phyloP scores from a whole-genome alignment of 2,797 vertebrate genomes.

The Trachurus trachurus region DNA sequence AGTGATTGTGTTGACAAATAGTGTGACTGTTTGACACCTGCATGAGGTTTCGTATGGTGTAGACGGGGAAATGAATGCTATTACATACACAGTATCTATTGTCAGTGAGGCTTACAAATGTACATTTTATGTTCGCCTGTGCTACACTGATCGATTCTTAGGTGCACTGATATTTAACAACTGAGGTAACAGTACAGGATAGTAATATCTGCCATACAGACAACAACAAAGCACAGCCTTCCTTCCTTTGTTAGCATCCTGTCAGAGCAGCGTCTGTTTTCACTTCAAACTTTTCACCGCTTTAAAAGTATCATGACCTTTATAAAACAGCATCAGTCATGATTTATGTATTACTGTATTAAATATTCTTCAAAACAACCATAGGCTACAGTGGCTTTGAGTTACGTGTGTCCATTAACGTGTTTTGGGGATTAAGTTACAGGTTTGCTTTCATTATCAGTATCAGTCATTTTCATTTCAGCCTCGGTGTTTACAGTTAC shows the following conservation, averaged over 20 bases:
- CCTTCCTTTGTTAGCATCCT: not conserved
- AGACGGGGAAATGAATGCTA: not conserved
- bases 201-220: not conserved
- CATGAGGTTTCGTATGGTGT: not conserved
- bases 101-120: not conserved
- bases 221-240: not conserved
- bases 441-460: not conserved
- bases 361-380: constrained; percentile 21
- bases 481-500: no score
- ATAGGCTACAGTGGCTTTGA: not conserved
- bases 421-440: constrained; percentile 3
- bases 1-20: constrained; percentile 3
- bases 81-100: constrained; percentile 1
- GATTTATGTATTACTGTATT: constrained; percentile 11
- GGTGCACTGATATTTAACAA: not conserved
- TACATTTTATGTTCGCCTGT: not conserved
- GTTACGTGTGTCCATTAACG: not conserved
- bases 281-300: not conserved
- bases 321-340: constrained; percentile 5
- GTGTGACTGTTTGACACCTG: constrained; percentile 24
- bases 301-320: constrained; percentile 12
- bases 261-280: not conserved
- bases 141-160: not conserved
- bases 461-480: no score
- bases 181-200: not conserved